These are phyloP conservation scores for Mesocricetus auratus DNA, from an alignment of 2,113 vertebrate genomes.

Conservation along the genomic window DNA sequence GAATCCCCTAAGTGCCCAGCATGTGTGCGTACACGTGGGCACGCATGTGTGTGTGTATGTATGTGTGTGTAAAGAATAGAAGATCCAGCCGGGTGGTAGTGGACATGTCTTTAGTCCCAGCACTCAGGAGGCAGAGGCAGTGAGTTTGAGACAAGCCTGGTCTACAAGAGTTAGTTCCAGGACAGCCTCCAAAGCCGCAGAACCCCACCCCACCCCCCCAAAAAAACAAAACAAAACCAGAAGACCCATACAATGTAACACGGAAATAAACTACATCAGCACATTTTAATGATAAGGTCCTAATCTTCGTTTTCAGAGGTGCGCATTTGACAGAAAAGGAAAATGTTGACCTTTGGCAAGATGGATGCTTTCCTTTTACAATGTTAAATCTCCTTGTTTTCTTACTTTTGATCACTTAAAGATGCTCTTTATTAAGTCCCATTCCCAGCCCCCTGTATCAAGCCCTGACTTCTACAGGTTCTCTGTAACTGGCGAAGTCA, in stretches of 20 bases:
- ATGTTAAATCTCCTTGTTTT: background rate
- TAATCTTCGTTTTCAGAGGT: background rate
- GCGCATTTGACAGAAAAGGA: background rate
- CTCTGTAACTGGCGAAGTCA: background rate
- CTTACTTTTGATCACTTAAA: background rate
- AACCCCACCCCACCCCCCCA: too few relatives aligned
- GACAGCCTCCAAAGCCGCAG: too few relatives aligned
- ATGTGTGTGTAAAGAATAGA: too few relatives aligned
- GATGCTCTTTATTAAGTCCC: background rate
- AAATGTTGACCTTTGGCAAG: background rate
- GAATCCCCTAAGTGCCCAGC: fast-evolving
- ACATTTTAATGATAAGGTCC: background rate
- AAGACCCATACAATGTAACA: too few relatives aligned
- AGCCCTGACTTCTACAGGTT: background rate
- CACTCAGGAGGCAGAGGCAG: too few relatives aligned
- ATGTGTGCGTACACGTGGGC: too few relatives aligned
- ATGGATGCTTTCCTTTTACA: background rate
- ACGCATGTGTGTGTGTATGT: too few relatives aligned
- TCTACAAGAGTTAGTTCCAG: too few relatives aligned
- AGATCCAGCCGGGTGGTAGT: too few relatives aligned
- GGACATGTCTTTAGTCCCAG: too few relatives aligned
- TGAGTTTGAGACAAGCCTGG: too few relatives aligned
- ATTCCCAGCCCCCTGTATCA: background rate
- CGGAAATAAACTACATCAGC: background rate
- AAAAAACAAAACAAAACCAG: too few relatives aligned